These are phyloP conservation scores for Catharus fuscescens DNA, from an alignment of 2,113 vertebrate species.

Conservation along the genomic window DNA sequence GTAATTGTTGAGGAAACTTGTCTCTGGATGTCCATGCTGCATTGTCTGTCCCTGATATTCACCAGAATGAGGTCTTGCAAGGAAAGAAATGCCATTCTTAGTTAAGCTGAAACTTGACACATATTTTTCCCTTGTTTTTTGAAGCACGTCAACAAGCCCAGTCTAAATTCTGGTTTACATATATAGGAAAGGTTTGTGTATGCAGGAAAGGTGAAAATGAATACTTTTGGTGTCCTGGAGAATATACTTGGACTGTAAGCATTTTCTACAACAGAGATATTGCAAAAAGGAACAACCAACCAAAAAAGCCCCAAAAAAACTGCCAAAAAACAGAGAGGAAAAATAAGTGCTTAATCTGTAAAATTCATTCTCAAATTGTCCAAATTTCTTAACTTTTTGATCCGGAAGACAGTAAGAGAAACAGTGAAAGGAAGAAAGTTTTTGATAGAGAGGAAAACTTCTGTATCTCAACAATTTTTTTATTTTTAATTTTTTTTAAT, in stretches of 20 bases:
- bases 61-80: not conserved
- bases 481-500: not conserved
- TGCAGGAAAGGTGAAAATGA: not conserved
- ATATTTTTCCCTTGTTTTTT: not conserved
- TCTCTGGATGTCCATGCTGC: not conserved
- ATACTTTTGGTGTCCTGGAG: not conserved
- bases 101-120: not conserved
- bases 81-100: not conserved
- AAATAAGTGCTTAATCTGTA: not conserved
- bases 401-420: not conserved
- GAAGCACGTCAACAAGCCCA: fast-evolving
- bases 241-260: not conserved
- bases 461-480: not conserved
- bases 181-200: not conserved
- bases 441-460: not conserved
- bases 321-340: fast-evolving
- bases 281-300: not conserved
- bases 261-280: not conserved
- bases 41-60: not conserved
- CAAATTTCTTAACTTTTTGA: not conserved
- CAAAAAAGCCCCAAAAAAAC: fast-evolving
- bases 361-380: not conserved
- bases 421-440: not conserved
- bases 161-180: not conserved
- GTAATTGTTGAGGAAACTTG: not conserved